A percentile compares a stretch with the other conserved stretches of the same genome.
Evolutionary conservation across 2,888 invertebrate genomes (phyloP).

Genomic region (Dimorphilus gyrociliatus): DNA sequence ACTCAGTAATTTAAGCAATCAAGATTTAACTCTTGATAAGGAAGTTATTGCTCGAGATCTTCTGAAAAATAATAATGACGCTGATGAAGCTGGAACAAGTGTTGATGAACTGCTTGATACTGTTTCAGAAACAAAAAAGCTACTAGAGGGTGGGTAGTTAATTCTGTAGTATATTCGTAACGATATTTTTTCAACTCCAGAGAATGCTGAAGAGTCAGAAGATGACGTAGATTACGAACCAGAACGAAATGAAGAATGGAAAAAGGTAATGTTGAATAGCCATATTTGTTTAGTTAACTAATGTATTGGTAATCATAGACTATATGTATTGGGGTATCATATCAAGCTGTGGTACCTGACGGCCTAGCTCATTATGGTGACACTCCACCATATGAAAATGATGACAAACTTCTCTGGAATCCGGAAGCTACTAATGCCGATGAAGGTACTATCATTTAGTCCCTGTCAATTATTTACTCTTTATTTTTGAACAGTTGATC

Average conservation of each 20-base stretch:
- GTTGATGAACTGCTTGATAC: slow-evolving; percentile 29
- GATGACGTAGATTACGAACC: slow-evolving; percentile 31
- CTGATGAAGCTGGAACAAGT: slow-evolving; percentile 27
- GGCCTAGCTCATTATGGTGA: slow-evolving; percentile 80
- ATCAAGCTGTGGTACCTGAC: slow-evolving; percentile 81
- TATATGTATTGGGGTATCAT: no score
- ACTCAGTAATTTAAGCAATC: slow-evolving; percentile 31
- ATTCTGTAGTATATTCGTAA: slow-evolving; percentile 42
- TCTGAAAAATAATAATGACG: slow-evolving; percentile 26
- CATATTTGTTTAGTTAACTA: slow-evolving; percentile 1
- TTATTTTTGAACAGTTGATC: slow-evolving; percentile 47
- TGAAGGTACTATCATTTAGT: slow-evolving; percentile 17
- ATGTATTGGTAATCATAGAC: background rate
- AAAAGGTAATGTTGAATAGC: slow-evolving; percentile 44
- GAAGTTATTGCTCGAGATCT: slow-evolving; percentile 31
- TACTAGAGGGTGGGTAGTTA: slow-evolving; percentile 44
- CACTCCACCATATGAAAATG: slow-evolving; percentile 52
- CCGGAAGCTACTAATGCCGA: slow-evolving; percentile 49
- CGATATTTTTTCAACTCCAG: background rate
- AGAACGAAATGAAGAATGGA: slow-evolving; percentile 44
- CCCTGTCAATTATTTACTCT: background rate
- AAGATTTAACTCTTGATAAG: slow-evolving; percentile 35
- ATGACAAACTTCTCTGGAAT: slow-evolving; percentile 85
- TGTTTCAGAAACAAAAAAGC: no score
- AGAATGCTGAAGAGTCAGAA: slow-evolving; percentile 45